phyloP scores from a whole-genome alignment of 2,113 vertebrate genomes.

The Theristicus caerulescens region DNA sequence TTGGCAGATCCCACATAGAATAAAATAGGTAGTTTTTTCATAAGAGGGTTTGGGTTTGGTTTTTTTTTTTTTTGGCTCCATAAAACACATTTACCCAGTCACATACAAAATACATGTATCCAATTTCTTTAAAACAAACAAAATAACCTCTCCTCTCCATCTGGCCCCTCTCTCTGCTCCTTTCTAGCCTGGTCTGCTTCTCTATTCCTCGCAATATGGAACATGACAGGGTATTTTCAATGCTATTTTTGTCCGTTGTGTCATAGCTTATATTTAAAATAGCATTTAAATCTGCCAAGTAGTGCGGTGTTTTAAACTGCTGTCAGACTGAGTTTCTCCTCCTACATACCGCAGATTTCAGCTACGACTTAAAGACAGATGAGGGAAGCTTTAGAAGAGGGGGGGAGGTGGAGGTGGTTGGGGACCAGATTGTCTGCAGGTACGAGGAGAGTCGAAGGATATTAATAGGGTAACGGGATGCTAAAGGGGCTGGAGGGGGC shows the following conservation, averaged over 20 bases:
- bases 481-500: neutral
- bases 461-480: constrained; percentile 22
- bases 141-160: constrained; percentile 67
- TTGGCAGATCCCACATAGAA: constrained; percentile 4
- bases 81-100: constrained; percentile 21
- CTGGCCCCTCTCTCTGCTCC: constrained; percentile 59
- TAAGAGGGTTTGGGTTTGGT: neutral
- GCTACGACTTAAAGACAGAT: constrained; percentile 64
- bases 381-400: constrained; percentile 61
- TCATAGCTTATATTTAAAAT: constrained; percentile 75
- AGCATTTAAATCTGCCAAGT: constrained; percentile 74
- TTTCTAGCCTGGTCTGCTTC: constrained; percentile 65
- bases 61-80: neutral
- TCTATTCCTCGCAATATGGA: constrained; percentile 69
- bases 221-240: constrained; percentile 75
- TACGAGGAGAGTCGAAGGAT: constrained; percentile 39
- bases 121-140: constrained; percentile 51
- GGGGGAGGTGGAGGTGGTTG: constrained; percentile 53
- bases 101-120: constrained; percentile 37
- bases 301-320: constrained; percentile 68
- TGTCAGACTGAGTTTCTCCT: constrained; percentile 74
- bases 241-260: constrained; percentile 73
- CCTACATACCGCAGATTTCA: constrained; percentile 70
- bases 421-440: constrained; percentile 64
- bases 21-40: neutral